Evolutionary conservation across 2,113 vertebrate species (phyloP), one percentile per base, ranked within the genome.

Genomic region (Stomatorhinus ivindoensis): DNA sequence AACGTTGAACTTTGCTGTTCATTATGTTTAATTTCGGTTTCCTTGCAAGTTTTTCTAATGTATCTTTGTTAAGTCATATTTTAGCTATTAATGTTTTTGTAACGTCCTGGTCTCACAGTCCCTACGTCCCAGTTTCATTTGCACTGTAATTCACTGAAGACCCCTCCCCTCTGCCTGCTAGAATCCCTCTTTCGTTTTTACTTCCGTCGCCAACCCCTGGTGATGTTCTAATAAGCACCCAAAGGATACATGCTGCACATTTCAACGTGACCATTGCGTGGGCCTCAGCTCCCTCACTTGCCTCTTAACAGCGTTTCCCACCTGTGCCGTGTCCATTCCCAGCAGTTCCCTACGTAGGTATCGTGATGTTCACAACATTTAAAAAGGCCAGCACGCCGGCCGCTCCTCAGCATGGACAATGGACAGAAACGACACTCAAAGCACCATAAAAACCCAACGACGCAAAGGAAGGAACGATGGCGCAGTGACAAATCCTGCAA

Each of bases 1-100:
- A 93, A 93, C 93, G 91, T 92, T 93, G 93, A 92, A 93, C 92
- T 90, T 89, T 94, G 89, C 69, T 90, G 91, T 93, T 91, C 85
- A 91, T 91, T 93, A 92, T 92, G 91, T 95, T 92, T 93, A 17
- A 21, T 88, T 87, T 86, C 8, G 65, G 87, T 91, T 90, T 93
- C 93, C 35, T 80, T 3, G 44, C 76, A 82, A 24, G 91, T 94
- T 93, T 91, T 93, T 87, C 44, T 90, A 24, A 92, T 92, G 87
- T 91, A 90, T 94, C 92, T 93, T 93, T 93, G 89, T 91, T 90
- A 90, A 90, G 92, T 93, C 93, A 92, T 91, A 88, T 85, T 85
- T 89, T 83, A 90, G 73, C n/a, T 86, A 82, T 91, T 91, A 91
- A 53, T 88, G 92, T 87, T 51, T 44, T 61, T 80, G 61, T 87